These are phyloP conservation scores for Galeruca laticollis DNA, from an alignment of 2,888 invertebrate genomes.

Conservation along the genomic window DNA sequence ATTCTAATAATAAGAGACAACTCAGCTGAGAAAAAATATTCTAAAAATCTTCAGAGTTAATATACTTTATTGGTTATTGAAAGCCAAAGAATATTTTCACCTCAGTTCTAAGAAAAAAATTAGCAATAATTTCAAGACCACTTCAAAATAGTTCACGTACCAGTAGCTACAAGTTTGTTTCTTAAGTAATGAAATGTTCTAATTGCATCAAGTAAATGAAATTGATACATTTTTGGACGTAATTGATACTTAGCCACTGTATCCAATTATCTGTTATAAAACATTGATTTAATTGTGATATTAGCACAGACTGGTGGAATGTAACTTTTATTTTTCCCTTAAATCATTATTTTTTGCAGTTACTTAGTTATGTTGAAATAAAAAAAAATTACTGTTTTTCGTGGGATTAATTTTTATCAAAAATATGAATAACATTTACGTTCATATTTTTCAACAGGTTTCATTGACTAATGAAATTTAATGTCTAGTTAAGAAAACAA, in stretches of 20 bases:
- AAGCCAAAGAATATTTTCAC: not conserved
- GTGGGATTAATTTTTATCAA: no score
- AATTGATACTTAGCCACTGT: slow-evolving; percentile 5
- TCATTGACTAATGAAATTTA: no score
- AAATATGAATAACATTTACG: no score
- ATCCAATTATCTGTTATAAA: not conserved
- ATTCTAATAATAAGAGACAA: no score
- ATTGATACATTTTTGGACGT: not conserved
- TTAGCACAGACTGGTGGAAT: no score
- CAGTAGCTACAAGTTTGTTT: not conserved
- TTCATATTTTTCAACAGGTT: no score
- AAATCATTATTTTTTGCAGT: no score
- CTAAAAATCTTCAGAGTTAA: not conserved
- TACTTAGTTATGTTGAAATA: no score
- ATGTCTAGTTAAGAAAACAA: no score
- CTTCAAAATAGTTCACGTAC: not conserved
- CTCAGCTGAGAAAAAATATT: no score
- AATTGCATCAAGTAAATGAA: slow-evolving; percentile 7
- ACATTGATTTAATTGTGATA: not conserved
- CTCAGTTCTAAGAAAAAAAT: not conserved
- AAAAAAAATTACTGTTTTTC: no score
- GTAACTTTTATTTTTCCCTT: no score
- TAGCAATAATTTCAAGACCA: not conserved
- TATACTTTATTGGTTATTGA: not conserved
- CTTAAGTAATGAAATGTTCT: not conserved